These are phyloP conservation scores for Drosophila ficusphila DNA, from an alignment of 1,140 invertebrate genomes.

Conservation along the genomic window DNA sequence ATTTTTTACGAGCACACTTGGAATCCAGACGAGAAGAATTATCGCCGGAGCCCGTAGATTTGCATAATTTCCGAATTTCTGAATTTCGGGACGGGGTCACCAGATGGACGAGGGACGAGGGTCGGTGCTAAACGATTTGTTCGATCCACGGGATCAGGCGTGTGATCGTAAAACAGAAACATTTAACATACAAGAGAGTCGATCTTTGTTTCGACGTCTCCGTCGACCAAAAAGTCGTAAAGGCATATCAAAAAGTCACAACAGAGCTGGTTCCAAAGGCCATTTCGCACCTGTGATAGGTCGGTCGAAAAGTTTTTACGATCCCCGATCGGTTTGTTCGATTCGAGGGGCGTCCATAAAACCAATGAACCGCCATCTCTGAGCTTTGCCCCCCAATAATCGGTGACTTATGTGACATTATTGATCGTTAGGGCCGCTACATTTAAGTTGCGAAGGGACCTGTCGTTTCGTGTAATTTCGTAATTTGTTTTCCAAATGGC, in stretches of 20 bases:
- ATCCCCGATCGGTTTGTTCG: constrained; percentile 26
- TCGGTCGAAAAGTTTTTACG: constrained; percentile 57
- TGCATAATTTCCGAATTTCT: constrained; percentile 49
- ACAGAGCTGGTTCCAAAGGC: constrained; percentile 50
- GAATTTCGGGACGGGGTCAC: constrained; percentile 28
- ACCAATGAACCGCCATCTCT: constrained; percentile 36
- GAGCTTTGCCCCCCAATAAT: constrained; percentile 54
- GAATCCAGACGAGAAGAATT: constrained; percentile 59
- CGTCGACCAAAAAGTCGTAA: constrained; percentile 66
- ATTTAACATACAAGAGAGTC: constrained; percentile 25
- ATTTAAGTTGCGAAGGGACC: constrained; percentile 41
- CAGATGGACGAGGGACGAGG: constrained; percentile 1
- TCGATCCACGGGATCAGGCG: constrained; percentile 33
- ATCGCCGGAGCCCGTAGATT: constrained; percentile 34
- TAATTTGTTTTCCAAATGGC: constrained; percentile 74
- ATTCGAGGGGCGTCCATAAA: constrained; percentile 35
- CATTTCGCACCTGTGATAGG: constrained; percentile 69
- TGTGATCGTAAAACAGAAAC: constrained; percentile 72
- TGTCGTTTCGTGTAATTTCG: constrained; percentile 73
- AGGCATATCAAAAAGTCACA: constrained; percentile 57
- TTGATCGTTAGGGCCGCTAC: constrained; percentile 69
- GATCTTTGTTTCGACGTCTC: constrained; percentile 20
- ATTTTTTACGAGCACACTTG: constrained; percentile 61
- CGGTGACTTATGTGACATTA: constrained; percentile 80
- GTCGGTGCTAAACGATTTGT: constrained; percentile 72